Base-by-base conservation (phyloP, 2,888 invertebrate genomes). In the Tortrix viridana region DNA sequence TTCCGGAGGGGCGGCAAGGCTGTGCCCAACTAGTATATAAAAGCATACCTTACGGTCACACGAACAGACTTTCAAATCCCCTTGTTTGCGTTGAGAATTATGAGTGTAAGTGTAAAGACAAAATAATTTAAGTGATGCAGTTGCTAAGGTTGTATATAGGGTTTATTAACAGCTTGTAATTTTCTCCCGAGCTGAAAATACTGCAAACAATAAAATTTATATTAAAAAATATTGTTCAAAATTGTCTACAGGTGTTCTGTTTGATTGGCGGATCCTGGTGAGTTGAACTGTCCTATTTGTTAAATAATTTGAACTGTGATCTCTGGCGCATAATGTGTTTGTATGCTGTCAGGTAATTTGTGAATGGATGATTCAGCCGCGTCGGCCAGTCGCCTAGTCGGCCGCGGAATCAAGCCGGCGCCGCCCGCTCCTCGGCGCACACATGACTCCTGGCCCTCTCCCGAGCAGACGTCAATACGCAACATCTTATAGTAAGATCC, bases 401-500 rank as follows among this genome's bases (percentile, higher is more conserved):
- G 7, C 12, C 38, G 37, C 62, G 12, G 50, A 38, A 57, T 46
- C 18, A 46, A 37, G 46, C 55, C 53, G 47, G 32, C 44, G 43
- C 32, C 26, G 47, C 60, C 5, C 46, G 16, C 22, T n/a, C 32
- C 41, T 38, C 38, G 22, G 19, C 38, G 20, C n/a, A 5, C 49
- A 12, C 23, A 16, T 23, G 37, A 22, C 44, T 20, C 22, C 53
- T 52, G 26, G 55, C 38, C 49, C 48, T 64, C 58, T 65, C 23
- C 26, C 37, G 32, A 43, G 61, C 58, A 56, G 71, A 44, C 76
- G 61, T 71, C 79, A 67, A 72, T 69, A 77, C 70, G 70, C 86
- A 76, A 69, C 88, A 79, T 71, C 77, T 89, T 88, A 91, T 89
- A 91, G 91, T 92, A 92, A 92, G 91, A 87, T 69, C 73, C 82